These are phyloP conservation scores for Charanyca ferruginea DNA, from an alignment of 2,888 invertebrate species.

Conservation along the genomic window DNA sequence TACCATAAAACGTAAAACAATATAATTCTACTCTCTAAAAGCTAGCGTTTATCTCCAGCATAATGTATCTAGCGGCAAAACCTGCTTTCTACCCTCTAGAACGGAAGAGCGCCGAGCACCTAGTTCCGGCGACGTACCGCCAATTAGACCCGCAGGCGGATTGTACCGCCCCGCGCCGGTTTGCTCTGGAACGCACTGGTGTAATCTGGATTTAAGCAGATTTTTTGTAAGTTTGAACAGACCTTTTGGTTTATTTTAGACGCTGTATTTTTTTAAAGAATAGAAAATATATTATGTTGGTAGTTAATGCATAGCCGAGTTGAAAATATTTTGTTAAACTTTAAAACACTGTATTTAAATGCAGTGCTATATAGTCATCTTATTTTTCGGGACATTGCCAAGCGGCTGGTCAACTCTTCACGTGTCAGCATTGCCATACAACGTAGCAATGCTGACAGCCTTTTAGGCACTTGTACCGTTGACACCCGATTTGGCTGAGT, in stretches of 20 bases:
- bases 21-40: slow-evolving; percentile 24
- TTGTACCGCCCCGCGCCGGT: slow-evolving; percentile 45
- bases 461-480: too few species aligned
- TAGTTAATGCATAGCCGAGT: too few species aligned
- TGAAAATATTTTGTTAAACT: too few species aligned
- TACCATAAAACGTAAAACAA: slow-evolving; percentile 21
- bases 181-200: slow-evolving; percentile 23
- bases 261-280: background rate
- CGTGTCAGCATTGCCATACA: too few species aligned
- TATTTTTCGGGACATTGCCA: too few species aligned
- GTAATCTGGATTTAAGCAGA: slow-evolving; percentile 41
- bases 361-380: too few species aligned
- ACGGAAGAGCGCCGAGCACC: slow-evolving; percentile 56
- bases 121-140: slow-evolving; percentile 61
- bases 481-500: too few species aligned
- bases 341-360: too few species aligned
- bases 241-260: background rate
- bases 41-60: slow-evolving; percentile 38
- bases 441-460: too few species aligned
- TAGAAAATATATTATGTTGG: too few species aligned
- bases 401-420: too few species aligned
- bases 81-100: slow-evolving; percentile 46
- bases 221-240: slow-evolving; percentile 12
- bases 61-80: slow-evolving; percentile 49
- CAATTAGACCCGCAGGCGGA: slow-evolving; percentile 59